These are phyloP conservation scores for Scleropages formosus DNA, from an alignment of 2,797 vertebrate species.

Conservation along the genomic window DNA sequence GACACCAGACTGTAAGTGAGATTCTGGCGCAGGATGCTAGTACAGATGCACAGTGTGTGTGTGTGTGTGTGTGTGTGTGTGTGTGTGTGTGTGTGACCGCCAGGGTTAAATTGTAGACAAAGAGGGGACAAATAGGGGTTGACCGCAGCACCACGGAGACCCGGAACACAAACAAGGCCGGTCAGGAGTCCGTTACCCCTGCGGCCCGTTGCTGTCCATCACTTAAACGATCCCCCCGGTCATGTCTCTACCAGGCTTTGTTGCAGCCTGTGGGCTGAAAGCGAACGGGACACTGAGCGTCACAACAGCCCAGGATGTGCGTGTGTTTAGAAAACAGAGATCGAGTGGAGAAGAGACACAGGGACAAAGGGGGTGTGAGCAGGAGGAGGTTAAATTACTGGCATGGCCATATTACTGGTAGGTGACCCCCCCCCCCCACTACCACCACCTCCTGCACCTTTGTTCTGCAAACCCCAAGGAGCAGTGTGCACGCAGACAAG, in stretches of 20 bases:
- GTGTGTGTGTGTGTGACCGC: too few species aligned
- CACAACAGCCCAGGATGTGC: background rate
- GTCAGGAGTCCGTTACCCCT: background rate
- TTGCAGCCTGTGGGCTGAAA: background rate
- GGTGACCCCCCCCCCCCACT: background rate
- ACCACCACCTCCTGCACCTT: background rate
- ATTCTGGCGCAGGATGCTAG: slow-evolving; percentile 39
- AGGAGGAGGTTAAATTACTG: background rate
- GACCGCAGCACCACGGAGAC: background rate
- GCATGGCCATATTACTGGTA: background rate
- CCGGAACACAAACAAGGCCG: background rate
- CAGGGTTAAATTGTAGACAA: slow-evolving; percentile 47
- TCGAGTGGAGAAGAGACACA: background rate
- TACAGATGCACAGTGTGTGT: slow-evolving; percentile 49
- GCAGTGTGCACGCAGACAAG: too few species aligned
- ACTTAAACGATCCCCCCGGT: background rate
- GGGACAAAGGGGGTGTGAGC: background rate
- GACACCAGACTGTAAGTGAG: slow-evolving; percentile 32
- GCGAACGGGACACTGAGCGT: too few species aligned
- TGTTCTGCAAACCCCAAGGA: background rate
- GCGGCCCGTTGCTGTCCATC: background rate
- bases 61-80: too few species aligned
- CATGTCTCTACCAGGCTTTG: background rate
- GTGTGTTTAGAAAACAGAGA: slow-evolving; percentile 1
- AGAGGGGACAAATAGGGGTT: slow-evolving; percentile 40